Percentiles rank a stretch among this genome's conserved stretches.
phyloP scores from a whole-genome alignment of 2,888 invertebrate genomes.

The Ashinkailepas kermadecensis region DNA sequence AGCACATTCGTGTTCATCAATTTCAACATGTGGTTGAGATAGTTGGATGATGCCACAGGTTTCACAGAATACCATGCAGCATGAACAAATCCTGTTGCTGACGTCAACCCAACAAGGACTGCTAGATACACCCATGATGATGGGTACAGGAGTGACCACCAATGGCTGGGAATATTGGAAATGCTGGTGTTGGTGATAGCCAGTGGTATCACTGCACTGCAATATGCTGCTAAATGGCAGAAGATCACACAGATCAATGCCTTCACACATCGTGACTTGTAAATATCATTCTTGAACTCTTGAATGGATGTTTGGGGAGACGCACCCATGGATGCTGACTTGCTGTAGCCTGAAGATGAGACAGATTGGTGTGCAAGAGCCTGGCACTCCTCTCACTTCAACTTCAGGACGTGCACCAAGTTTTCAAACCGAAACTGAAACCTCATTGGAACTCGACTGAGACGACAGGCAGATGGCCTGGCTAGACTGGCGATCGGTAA shows the following conservation, averaged over 20 bases:
- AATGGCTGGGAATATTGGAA: background rate
- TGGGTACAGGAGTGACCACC: background rate
- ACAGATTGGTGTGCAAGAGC: no score
- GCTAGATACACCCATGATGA: background rate
- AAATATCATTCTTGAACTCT: background rate
- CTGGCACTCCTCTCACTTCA: no score
- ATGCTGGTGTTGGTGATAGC: background rate
- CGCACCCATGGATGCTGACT: background rate
- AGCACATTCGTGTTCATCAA: background rate
- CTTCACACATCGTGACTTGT: background rate
- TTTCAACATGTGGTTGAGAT: background rate
- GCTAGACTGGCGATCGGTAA: no score
- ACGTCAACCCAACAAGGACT: background rate
- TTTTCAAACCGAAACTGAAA: no score
- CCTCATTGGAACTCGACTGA: no score
- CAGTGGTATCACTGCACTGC: background rate
- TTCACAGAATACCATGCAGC: conserved; percentile 6
- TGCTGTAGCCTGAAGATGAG: no score
- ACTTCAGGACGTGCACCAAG: no score
- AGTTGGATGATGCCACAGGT: background rate
- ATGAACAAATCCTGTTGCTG: background rate
- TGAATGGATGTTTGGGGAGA: background rate
- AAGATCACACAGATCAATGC: background rate
- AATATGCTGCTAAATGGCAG: background rate
- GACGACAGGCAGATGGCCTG: no score